Base-by-base conservation (phyloP, 2,888 invertebrate species). In the Drosophila helvetica region DNA sequence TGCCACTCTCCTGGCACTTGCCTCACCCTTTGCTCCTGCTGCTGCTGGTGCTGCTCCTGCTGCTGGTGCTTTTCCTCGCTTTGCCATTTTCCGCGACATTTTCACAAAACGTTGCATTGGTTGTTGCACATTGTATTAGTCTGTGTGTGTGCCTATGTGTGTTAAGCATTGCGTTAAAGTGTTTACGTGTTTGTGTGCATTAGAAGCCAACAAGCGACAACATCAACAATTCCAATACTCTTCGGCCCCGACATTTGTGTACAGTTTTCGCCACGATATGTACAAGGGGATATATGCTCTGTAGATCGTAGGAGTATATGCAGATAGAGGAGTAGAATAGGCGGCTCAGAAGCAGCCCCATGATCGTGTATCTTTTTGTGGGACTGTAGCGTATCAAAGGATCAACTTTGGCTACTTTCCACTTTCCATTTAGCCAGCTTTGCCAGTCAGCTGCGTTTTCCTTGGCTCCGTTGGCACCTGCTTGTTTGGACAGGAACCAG, bases 111-210 rank as follows among this genome's bases (percentile, higher is more conserved):
- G 66, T 71, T 78, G 73, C 64, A 82, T 82, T 68, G 72, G 51
- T 27, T 69, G 64, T 61, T 68, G 54, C 56, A 57, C 56, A 42
- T 18, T 66, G 59, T 51, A 47, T 61, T 46, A 58, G 68, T 56
- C 52, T 59, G 46, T 12, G 51, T 22, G 84, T 38, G 38, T 15
- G 15, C 38, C 38, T 65, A 30, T 52, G 62, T 67, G 64, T 57
- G 79, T 78, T 78, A 80, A 79, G 79, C 81, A 78, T 78, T 79
- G 80, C 79, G 81, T 79, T 79, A 79, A 80, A 79, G 67, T 80
- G 75, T 80, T 80, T 79, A 79, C 78, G 80, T 67, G n/a, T 47
- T 58, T 42, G 50, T 69, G 54, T 51, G 61, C 45, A 38, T 46
- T 48, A 50, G 33, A 53, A 63, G 70, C 56, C 72, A 62, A 55